Evolutionary conservation across 2,888 invertebrate genomes (phyloP), one percentile per base, ranked within the genome.

Genomic region (Andrena bicolor): DNA sequence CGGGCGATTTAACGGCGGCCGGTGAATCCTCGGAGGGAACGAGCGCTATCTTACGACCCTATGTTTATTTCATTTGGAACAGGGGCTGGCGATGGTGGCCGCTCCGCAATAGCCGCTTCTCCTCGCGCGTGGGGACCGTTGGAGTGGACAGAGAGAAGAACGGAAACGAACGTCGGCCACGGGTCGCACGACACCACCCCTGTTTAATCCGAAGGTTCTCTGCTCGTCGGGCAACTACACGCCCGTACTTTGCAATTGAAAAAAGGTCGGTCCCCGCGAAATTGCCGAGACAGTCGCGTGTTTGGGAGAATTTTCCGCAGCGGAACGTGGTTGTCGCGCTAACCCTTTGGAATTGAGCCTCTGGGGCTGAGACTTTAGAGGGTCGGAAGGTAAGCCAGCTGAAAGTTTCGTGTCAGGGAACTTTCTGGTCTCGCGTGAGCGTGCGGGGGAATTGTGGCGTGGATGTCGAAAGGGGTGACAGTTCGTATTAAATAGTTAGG

Each of bases 21-120:
- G 32, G 28, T 58, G 58, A 63, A 72, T 80, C 68, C 48, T 77
- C 23, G 13, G 49, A 53, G 23, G 35, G 20, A 76, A 41, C 51
- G 30, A 35, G 30, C 35, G 51, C 51, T 68, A 73, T 51, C 23
- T 65, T 68, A 41, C 56, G 48, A 75, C 35, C 61, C 53, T 32
- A 70, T 80, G 74, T 80, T 68, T 70, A 80, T 75, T 82, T 82
- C 69, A 71, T 80, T 63, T 61, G 51, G 63, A 70, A 71, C 48
- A 65, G 77, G 66, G 23, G 48, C 56, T 61, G 64, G 64, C 26
- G 63, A 35, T 64, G 58, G 58, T 64, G 32, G 13, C 30, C 65
- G 56, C 20, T 13, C 32, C 41, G 49, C 56, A 79, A 69, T 60
- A 48, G 49, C 8, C 28, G 23, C 28, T 30, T 70, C 48, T 41